Base-by-base conservation (phyloP, 2,888 invertebrate species). In the Drosophila parthenogenetica region DNA sequence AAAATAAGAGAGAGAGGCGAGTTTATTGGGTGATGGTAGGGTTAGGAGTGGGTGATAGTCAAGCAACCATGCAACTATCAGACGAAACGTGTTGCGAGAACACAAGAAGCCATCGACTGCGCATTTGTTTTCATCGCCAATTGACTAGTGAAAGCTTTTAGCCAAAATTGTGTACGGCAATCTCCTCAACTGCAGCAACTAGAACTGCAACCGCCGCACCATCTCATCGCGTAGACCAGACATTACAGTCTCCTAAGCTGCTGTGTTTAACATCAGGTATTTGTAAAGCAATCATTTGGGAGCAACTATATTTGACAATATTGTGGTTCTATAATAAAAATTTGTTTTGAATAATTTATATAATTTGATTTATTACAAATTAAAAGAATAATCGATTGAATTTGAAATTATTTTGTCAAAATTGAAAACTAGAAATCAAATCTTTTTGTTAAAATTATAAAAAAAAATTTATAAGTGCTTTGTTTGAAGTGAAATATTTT, bases 131-230 rank as follows among this genome's bases (percentile, higher is more conserved):
- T 58, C 86, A 82, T 80, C 88, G 83, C 64, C 86, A 72, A 80
- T 85, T 78, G 85, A 74, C 80, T 71, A 80, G 80, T 70, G 77
- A 85, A 85, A 82, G 86, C 88, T 85, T 85, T 85, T 87, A 87
- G 78, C 76, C 66, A 67, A 63, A 82, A 86, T 81, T 73, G 75
- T 86, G 67, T 71, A 71, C 73, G 79, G 87, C 81, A 81, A 78
- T 84, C 81, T 69, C 71, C 73, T 78, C 53, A 65, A 86, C 68
- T 72, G 58, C 54, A 49, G 29, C 49, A 49, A 48, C 61, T n/a
- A 43, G 51, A 16, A 57, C 58, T 50, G 63, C 65, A 16, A 57
- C 54, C 50, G 63, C 60, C 53, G 49, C 59, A 54, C 16, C 53
- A 42, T 5, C 35, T 45, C 46, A 61, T 14, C 42, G 62, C 42